Base-by-base conservation (phyloP, 2,888 invertebrate species). In the Cephus rjabovi region DNA sequence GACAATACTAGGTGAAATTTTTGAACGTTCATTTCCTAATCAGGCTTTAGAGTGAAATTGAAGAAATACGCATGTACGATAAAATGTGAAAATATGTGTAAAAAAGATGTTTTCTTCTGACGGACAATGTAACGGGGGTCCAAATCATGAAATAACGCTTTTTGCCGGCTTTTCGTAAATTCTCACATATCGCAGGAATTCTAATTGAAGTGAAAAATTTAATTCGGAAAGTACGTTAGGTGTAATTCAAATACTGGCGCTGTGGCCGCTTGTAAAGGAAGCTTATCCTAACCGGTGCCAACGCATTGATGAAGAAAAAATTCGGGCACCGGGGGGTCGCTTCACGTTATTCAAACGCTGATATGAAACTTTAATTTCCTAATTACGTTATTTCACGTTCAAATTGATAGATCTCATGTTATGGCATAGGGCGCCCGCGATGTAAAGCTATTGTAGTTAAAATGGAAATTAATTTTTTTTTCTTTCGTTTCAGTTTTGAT, bases 1-100 rank as follows among this genome's bases (percentile, higher is more conserved):
- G 90, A 90, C 90, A 90, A 90, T 90, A 90, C 88, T 84, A 85
- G 85, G 80, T 56, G 81, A 78, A 79, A 81, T 86, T 86, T 75
- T 83, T 83, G 81, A 81, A 73, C 76, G 83, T 83, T 86, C 79
- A 82, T 82, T 85, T 86, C 71, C 77, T 80, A 75, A 83, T 83
- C 82, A 75, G 78, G 75, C 75, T 81, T 82, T 83, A 71, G 80
- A 69, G 77, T 73, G 70, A 79, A 74, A 77, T 78, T 15, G 73
- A 76, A 81, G 71, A 81, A 76, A 77, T 69, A 77, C 75, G 77
- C 74, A 76, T 79, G 70, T 23, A 77, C 75, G 33, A 56, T 12
- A 37, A 34, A 75, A 34, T 37, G 34, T 74, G 78, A 81, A 81
- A 73, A 80, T 70, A 31, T 37, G 33, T 23, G 69, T 75, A 74